Evolutionary conservation across 2,888 invertebrate species (phyloP), one percentile per base, ranked within the genome.

Genomic region (Brachypalpus laphriformis): DNA sequence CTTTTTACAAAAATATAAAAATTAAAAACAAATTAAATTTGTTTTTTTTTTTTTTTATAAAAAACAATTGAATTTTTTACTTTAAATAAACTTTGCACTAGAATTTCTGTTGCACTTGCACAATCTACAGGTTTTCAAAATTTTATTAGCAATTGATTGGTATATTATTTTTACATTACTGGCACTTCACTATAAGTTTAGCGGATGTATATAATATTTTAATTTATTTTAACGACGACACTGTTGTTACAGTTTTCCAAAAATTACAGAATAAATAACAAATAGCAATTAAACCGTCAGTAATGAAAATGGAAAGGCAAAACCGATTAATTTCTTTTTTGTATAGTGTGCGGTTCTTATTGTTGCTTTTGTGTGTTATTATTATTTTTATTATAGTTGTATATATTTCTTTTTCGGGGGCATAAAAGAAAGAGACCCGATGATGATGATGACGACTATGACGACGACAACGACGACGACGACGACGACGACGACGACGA

Each of bases 301-400:
- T 49, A 51, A 31, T 16, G 14, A 20, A 28, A 49, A 42, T 31
- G 37, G 6, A 22, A 28, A 37, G 57, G 40, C n/a, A 40, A 16
- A 49, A 47, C 57, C 51, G 71, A 70, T 57, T 63, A 31, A 28
- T 45, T 61, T 16, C 54, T 8, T 45, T 65, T 16, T 37, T 68
- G 14, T 61, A 63, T 59, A 28, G 25, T 63, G 63, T 82, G 76
- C 71, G 63, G 76, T 57, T 82, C 40, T 49, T 82, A 72, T 82
- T 82, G 82, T 82, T 82, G 81, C 56, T 82, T 63, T 76, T 25
- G 45, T 82, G 8, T 77, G 57, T 72, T 82, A 61, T 83, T 83
- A 49, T 83, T 68, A 51, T 61, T 74, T 22, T 81, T 68, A 59
- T 74, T 74, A 42, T 42, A 61, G 59, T 77, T 83, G 61, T 78